These are phyloP conservation scores for Thumatha senex DNA, from an alignment of 2,888 invertebrate genomes.

Conservation along the genomic window DNA sequence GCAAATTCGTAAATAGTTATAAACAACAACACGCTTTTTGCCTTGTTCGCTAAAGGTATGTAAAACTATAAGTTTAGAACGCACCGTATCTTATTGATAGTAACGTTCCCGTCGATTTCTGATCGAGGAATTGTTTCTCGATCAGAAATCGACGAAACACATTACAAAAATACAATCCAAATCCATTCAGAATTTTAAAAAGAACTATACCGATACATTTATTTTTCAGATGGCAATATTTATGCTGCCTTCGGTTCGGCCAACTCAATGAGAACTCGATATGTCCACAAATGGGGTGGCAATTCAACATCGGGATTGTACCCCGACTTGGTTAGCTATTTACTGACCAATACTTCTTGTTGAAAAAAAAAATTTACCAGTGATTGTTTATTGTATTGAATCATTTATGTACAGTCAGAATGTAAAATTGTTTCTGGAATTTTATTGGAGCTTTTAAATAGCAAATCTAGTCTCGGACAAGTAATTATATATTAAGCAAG, in stretches of 20 bases:
- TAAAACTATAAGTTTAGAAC: no score
- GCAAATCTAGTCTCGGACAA: no score
- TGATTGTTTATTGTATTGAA: constrained; percentile 79
- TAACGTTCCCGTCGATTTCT: no score
- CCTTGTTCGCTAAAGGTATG: no score
- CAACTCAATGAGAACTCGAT: constrained; percentile 32
- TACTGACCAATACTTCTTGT: constrained; percentile 55
- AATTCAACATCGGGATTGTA: constrained; percentile 16
- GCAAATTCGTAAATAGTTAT: not conserved
- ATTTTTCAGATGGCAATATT: constrained; percentile 42
- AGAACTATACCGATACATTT: constrained; percentile 32
- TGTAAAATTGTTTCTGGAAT: not conserved
- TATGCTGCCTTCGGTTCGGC: constrained; percentile 23
- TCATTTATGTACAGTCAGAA: constrained; percentile 60
- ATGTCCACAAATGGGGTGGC: constrained; percentile 30
- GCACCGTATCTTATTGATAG: no score
- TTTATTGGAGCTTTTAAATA: no score
- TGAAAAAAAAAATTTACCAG: constrained; percentile 61
- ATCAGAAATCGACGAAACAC: no score
- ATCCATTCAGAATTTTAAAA: constrained; percentile 32
- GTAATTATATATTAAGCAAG: no score
- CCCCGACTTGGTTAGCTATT: constrained; percentile 50
- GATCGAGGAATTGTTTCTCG: not conserved
- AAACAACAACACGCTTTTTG: not conserved
- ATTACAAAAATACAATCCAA: constrained; percentile 25